Base-by-base conservation (phyloP, 1,140 invertebrate species). In the Apis cerana region DNA sequence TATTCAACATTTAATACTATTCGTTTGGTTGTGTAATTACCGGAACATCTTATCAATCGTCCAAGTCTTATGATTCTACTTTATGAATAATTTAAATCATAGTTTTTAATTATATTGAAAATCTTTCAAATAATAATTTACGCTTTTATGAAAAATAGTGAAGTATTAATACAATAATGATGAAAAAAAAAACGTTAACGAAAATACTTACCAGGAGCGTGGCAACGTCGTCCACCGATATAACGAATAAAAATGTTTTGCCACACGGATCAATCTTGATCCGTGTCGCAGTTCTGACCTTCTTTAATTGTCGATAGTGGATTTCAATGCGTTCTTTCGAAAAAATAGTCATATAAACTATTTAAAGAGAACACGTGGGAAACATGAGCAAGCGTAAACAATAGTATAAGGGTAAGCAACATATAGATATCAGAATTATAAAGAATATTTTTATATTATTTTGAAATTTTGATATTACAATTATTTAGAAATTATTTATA, bases 201-300 rank as follows among this genome's bases (percentile, higher is more conserved):
- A 43, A 7, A 21, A 54, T 0, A 11, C 74, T 80, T 80, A 80
- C 78, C 78, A 12, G 61, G 13, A 48, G 33, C 8, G 21, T 54
- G 8, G 17, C 59, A 8, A 11, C 15, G n/a, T n/a, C 11, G 17
- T 61, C 13, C 76, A 21, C 43, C n/a, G 54, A 59, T 56, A 56
- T n/a, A 15, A 50, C 27, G 64, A 48, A n/a, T 19, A 61, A 1
- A 52, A 54, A 21, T 23, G 5, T n/a, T 9, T 59, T 43, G 27
- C 48, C 8, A 33, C 11, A 27, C 33, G 59, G n/a, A 52, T 75
- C 61, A 2, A 0, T 9, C 7, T 43, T 12, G 50, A 65, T 52
- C 75, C 75, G 19, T 7, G 48, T 33, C 56, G 17, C 50, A 12
- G 4, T 15, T 61, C 15, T 59, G 21, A 43, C 50, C 27, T 1